Evolutionary conservation across 2,888 invertebrate species (phyloP), one percentile per base, ranked within the genome.

Genomic region (Apamea monoglypha): DNA sequence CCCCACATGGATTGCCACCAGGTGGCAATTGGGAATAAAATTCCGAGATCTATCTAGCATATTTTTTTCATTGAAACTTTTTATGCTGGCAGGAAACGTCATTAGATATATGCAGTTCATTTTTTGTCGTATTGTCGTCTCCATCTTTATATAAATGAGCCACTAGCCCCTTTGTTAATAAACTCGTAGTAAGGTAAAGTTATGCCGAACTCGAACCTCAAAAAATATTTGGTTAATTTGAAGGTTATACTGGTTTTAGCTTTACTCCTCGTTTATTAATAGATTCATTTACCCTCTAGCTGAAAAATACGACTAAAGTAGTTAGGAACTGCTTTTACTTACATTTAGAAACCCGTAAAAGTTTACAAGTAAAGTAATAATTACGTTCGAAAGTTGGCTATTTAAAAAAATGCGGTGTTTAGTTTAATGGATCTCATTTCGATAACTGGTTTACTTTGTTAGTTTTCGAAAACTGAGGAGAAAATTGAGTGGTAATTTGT

Each of bases 401-500:
- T 56, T 44, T 25, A 25, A 44, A 47, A n/a, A n/a, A n/a, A 67
- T 32, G 61, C 18, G 2, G 8, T 50, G 16, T 40, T 59, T 44
- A 56, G 29, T 67, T 8, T 59, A 73, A 73, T 21, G n/a, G 47
- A 36, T 18, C 56, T 29, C 32, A 47, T 81, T 81, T 74, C 18
- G 16, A 36, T 50, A 81, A 81, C n/a, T 63, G 56, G 12, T 50
- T 56, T 32, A 32, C 32, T 61, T 53, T 80, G 36, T 68, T 36
- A 12, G 69, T 69, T 69, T 69, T 50, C 5, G 6, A 47, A 16
- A 18, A 67, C 1, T 61, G 1, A 16, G 18, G 7, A 40, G 80
- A 40, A 69, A 63, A 64, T 81, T 81, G 4, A 47, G 53, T 56
- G 36, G 32, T 68, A 29, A 47, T 69, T 78, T 68, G n/a, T 44